Evolutionary conservation across 2,797 vertebrate genomes (phyloP), one percentile per base, ranked within the genome.

Genomic region (Sylvia borin): DNA sequence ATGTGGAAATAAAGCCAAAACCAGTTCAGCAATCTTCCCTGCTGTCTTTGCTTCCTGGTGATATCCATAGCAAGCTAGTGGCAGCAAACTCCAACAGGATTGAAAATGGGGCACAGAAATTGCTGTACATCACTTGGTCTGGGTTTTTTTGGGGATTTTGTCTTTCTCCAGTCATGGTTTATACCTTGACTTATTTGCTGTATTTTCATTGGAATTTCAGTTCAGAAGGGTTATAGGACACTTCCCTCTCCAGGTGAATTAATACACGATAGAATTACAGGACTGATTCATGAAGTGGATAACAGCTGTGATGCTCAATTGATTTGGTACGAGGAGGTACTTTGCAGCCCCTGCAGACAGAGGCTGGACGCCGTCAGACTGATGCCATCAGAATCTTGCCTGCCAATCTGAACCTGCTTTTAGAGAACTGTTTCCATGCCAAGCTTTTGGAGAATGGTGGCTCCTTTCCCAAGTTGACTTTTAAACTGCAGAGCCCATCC

Each of bases 21-120:
- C 12, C 32, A 45, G 16, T 11, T 1, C 18, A 25, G 19, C 12
- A 0, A 5, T 53, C 22, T 54, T 11, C 48, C 31, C 17, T 25
- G 53, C 73, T 11, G 2, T 13, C n/a, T 34, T 62, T 25, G 45
- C 45, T 61, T 72, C 6, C 12, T 0, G 0, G 10, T 29, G 29
- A 3, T 24, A 20, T 4, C 17, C 0, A 2, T 2, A 24, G 38
- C 20, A 65, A 57, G 61, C 40, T n/a, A 10, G 2, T 3, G 22
- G 42, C 54, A 57, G 47, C 16, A 29, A 57, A 55, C 18, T 51
- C 10, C n/a, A 36, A 4, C 4, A 13, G 58, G 24, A 25, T 3
- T 43, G 61, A 40, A 60, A 53, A 13, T 2, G 42, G 14, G 55
- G 48, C 55, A 65, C 3, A 36, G 74, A 45, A 62, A 17, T 50